A percentile compares a stretch with the other conserved stretches of the same genome.
phyloP scores from a whole-genome alignment of 2,113 vertebrate species.

The Taxidea taxus region DNA sequence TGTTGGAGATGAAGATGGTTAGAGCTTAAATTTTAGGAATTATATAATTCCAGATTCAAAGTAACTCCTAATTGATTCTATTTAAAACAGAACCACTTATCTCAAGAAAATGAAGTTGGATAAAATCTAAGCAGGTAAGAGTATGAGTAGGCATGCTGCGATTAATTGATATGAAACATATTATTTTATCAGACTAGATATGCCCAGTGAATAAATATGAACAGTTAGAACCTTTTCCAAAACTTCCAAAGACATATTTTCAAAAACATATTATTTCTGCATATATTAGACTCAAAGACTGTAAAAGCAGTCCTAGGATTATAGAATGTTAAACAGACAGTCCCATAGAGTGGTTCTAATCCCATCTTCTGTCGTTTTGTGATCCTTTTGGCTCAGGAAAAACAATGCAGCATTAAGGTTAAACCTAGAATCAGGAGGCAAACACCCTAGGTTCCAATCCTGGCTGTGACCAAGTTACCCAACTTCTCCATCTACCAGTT shows the following conservation, averaged over 20 bases:
- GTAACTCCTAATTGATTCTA: slow-evolving; percentile 56
- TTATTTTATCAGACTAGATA: slow-evolving; percentile 63
- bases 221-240: slow-evolving; percentile 50
- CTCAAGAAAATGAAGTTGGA: slow-evolving; percentile 46
- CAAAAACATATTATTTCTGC: slow-evolving; percentile 26
- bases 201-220: slow-evolving; percentile 61
- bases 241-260: slow-evolving; percentile 36
- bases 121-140: slow-evolving; percentile 64
- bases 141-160: slow-evolving; percentile 62
- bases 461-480: neutral
- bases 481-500: neutral
- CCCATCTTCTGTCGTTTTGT: neutral
- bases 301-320: neutral
- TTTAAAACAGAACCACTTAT: slow-evolving; percentile 60
- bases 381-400: neutral
- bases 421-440: neutral
- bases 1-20: neutral
- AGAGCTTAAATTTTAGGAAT: neutral
- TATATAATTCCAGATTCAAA: slow-evolving; percentile 49
- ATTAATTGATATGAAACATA: slow-evolving; percentile 59
- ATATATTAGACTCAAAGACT: slow-evolving; percentile 30
- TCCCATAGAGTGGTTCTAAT: neutral
- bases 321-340: neutral
- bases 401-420: neutral
- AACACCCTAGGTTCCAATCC: neutral